Evolutionary conservation across 2,797 vertebrate genomes (phyloP), one percentile per base, ranked within the genome.

Genomic region (Sternotherus odoratus): DNA sequence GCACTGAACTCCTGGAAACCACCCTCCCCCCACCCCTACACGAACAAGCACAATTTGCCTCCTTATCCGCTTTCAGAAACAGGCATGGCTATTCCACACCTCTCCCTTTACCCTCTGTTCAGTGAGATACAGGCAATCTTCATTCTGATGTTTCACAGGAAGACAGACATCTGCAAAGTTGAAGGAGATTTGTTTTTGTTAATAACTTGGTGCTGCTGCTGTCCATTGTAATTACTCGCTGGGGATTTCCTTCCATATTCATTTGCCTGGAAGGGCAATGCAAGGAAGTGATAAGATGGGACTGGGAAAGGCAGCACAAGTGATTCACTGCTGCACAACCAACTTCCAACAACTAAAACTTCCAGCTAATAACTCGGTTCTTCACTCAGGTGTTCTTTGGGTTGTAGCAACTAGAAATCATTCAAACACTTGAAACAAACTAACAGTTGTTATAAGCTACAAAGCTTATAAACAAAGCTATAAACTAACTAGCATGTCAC

Each of bases 211-310:
- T 95, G 24, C 48, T 30, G 5, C 92, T 69, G 51, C 57, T 95
- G 95, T 96, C 92, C 88, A 94, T 33, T 19, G 46, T 2, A 4
- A 82, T 87, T 46, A 94, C 85, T 89, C 94, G 83, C 87, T 95
- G 83, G 85, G 88, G 87, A 96, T 96, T 24, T 16, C 6, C 6
- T 96, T 90, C 92, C 91, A 93, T 89, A 87, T 83, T 11, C 72
- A 82, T 69, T 48, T 53, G 54, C 15, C 17, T 77, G 17, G 83
- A 92, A 91, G 49, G 78, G 53, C 15, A 77, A 63, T 56, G 10
- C 56, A 30, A 80, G 84, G 60, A 92, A 92, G 75, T 43, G 83
- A 92, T 30, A 77, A 66, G 23, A 94, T 92, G 79, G 89, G 46
- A 90, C 5, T 0, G 2, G 53, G 83, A 83, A 95, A 85, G 87